Percentiles rank a stretch among this genome's conserved stretches.
phyloP scores from a whole-genome alignment of 2,888 invertebrate species.

The Sesia bembeciformis region DNA sequence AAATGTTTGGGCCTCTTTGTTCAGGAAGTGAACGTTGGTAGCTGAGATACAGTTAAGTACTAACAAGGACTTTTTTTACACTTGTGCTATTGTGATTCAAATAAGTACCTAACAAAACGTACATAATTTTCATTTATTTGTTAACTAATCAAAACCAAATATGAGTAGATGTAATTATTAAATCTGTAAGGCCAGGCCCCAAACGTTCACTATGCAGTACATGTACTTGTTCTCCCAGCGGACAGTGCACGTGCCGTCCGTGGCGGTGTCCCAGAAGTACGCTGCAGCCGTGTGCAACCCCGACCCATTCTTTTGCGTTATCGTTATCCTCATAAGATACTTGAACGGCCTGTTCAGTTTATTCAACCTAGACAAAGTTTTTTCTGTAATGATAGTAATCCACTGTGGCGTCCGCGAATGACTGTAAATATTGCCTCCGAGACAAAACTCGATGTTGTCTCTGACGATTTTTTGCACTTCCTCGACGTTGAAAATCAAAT shows the following conservation, averaged over 20 bases:
- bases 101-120: no score
- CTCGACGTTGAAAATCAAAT: constrained; percentile 77
- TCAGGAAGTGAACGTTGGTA: no score
- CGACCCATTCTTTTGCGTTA: constrained; percentile 89
- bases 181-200: constrained; percentile 77
- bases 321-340: constrained; percentile 85
- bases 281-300: constrained; percentile 88
- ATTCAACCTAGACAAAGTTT: constrained; percentile 80
- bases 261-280: constrained; percentile 88
- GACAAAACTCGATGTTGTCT: constrained; percentile 82
- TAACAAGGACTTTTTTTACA: no score
- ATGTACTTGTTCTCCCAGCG: constrained; percentile 92
- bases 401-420: constrained; percentile 67
- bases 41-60: no score
- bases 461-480: constrained; percentile 84
- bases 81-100: no score
- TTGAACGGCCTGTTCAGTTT: constrained; percentile 88
- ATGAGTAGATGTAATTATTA: constrained; percentile 12
- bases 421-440: constrained; percentile 81
- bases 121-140: no score
- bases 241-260: constrained; percentile 87
- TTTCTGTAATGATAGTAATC: constrained; percentile 85
- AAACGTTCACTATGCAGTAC: constrained; percentile 89
- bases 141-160: no score
- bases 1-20: no score